Base-by-base conservation (phyloP, 2,888 invertebrate genomes). In the Apomyelois bistriatella region DNA sequence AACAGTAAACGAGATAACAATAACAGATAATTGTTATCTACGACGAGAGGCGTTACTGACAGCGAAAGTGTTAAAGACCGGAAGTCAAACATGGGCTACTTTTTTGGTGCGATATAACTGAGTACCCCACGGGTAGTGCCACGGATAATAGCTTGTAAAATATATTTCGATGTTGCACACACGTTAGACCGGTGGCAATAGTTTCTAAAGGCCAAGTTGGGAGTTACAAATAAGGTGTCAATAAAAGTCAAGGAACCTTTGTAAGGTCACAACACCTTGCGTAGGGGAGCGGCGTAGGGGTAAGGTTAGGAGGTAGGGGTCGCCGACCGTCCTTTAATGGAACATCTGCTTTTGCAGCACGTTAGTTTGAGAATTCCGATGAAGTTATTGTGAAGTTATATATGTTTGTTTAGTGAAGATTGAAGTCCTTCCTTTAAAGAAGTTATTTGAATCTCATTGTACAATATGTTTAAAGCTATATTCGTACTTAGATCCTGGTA, bases 281-380 rank as follows among this genome's bases (percentile, higher is more conserved):
- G 13, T 7, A 38, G 48, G 48, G 22, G 37, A 13, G 48, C 5
- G 37, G 22, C 22, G n/a, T 38, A 48, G 38, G 38, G 38, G 28
- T 38, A 28, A 48, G 55, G 37, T 22, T 42, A 22, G 8, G 38
- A 49, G 57, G 52, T 58, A 9, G 35, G 52, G 57, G 52, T 58
- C 53, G 54, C 47, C 53, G 56, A 54, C 53, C 52, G 53, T 53
- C 55, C 52, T 53, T 55, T 55, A 38, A 40, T 15, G 37, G 22
- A 42, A 12, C 30, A 43, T 52, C 28, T 38, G 38, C 35, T 13
- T 47, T n/a, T 10, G 32, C n/a, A 15, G 7, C n/a, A 15, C 35
- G 47, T 16, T 47, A 16, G n/a, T 46, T 16, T 17, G 7, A 48
- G 17, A 37, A 37, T 15, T 7, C 16, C 13, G 4, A 13, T 48